These are phyloP conservation scores for Mustela lutreola DNA, from an alignment of 2,113 vertebrate genomes.

Conservation along the genomic window DNA sequence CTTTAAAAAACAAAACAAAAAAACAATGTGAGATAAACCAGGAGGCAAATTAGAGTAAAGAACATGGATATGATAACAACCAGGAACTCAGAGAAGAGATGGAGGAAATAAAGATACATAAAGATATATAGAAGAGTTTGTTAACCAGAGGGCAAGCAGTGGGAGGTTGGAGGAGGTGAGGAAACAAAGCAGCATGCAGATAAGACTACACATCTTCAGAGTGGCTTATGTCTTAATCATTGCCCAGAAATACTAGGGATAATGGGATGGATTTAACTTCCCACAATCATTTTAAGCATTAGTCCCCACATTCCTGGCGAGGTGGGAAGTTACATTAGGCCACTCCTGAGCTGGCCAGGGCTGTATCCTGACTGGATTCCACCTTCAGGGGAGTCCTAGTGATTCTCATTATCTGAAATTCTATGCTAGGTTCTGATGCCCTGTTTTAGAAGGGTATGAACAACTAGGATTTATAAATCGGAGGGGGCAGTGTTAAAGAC, in stretches of 20 bases:
- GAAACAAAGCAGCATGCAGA: not conserved
- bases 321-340: not conserved
- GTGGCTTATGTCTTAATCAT: not conserved
- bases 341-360: not conserved
- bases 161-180: not conserved
- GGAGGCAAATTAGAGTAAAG: not conserved
- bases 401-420: not conserved
- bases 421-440: not conserved
- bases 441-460: not conserved
- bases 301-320: not conserved
- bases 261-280: not conserved
- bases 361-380: not conserved
- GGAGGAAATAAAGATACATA: not conserved
- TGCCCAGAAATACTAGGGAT: not conserved
- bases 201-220: not conserved
- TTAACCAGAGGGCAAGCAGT: not conserved
- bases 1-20: not conserved
- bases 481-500: not conserved
- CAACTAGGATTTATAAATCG: not conserved
- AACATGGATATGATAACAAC: not conserved
- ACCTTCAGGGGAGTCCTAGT: not conserved
- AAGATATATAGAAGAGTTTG: no score
- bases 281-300: not conserved
- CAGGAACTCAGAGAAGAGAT: not conserved
- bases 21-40: not conserved